A percentile compares a stretch with the other conserved stretches of the same genome.
These are phyloP conservation scores for Cephalopachus bancanus DNA, from an alignment of 2,797 vertebrate species.

Conservation along the genomic window DNA sequence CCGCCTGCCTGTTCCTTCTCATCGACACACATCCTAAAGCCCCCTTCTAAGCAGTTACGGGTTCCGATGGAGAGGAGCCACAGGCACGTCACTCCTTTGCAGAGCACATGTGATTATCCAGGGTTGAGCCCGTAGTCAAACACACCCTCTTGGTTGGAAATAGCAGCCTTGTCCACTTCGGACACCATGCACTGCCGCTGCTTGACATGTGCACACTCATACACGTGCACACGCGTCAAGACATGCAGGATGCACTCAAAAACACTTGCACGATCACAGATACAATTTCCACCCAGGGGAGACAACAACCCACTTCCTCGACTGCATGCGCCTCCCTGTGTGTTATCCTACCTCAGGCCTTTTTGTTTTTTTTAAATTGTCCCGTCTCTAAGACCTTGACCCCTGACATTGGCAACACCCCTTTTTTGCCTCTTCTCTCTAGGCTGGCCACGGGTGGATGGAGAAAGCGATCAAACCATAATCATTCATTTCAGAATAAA, in stretches of 20 bases:
- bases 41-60: not conserved
- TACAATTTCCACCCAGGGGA: not conserved
- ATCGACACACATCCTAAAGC: not conserved
- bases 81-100: not conserved
- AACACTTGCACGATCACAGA: not conserved
- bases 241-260: not conserved
- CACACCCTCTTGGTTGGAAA: not conserved
- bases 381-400: not conserved
- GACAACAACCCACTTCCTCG: not conserved
- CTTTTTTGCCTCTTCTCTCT: not conserved
- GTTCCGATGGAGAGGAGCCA: accelerated
- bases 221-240: no score
- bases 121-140: not conserved
- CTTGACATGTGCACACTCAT: not conserved
- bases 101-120: not conserved
- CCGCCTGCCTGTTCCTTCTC: not conserved
- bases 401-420: not conserved
- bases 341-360: not conserved
- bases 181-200: not conserved
- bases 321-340: accelerated
- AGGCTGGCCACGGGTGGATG: no score
- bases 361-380: not conserved
- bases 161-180: not conserved
- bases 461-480: not conserved
- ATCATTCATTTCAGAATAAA: not conserved